Evolutionary conservation across 2,797 vertebrate species (phyloP), one percentile per base, ranked within the genome.

Genomic region (Pogonophryne albipinna): DNA sequence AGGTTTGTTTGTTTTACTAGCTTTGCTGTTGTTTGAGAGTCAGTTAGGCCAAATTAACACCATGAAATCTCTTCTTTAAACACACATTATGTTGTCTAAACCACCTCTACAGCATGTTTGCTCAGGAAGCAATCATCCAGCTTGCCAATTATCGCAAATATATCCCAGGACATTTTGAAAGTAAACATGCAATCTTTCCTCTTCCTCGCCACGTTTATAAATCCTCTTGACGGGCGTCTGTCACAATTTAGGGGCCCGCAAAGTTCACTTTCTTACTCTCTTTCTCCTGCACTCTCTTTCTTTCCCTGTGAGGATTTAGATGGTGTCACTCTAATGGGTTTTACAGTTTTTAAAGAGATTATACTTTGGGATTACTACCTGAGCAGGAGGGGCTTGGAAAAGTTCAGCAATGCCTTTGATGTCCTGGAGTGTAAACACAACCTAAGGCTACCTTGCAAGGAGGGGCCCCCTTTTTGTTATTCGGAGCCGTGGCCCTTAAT

Each of bases 391-490:
- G 90, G 88, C 87, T 93, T 91, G 78, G 82, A 93, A 89, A 93
- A 90, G 89, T 94, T 94, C 90, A 94, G 91, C 92, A 95, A 94
- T 95, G 94, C 86, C 89, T 96, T 95, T 96, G 93, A 96, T 91
- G 93, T 96, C 79, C 80, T 55, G 14, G 80, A 91, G 89, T 84
- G 90, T 94, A 91, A 94, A 93, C 94, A 94, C 89, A 92, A 95
- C 94, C 95, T 91, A 80, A 91, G 95, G 94, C 94, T 92, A 94
- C 91, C 89, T 90, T 72, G 87, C 82, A 84, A 92, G 94, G 94
- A 92, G 90, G 86, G 85, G 88, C 85, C 77, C 74, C 74, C 60
- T 89, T 92, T 95, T 95, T 95, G 94, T 95, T 94, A 95, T 95
- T 95, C 94, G 92, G 87, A 93, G 90, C 84, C 84, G 20, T 62